A percentile compares a stretch with the other conserved stretches of the same genome.
These are phyloP conservation scores for Leptoclinus maculatus DNA, from an alignment of 2,797 vertebrate genomes.

Conservation along the genomic window DNA sequence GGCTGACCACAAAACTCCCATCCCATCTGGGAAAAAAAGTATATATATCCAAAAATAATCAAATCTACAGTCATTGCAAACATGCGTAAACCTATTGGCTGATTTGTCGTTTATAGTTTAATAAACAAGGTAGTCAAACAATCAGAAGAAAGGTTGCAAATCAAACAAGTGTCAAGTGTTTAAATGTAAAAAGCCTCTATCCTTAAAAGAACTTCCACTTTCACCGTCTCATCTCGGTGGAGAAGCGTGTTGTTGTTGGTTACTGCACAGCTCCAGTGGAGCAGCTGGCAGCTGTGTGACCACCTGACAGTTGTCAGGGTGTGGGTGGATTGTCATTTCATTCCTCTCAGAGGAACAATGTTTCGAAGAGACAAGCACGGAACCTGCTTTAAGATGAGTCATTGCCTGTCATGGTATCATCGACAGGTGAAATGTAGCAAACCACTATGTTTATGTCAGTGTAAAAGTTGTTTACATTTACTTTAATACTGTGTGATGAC, in stretches of 20 bases:
- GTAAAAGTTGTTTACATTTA: not conserved
- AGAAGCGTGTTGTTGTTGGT: not conserved
- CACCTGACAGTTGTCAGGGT: slow-evolving; percentile 7
- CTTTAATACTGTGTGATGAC: not conserved
- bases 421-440: not conserved
- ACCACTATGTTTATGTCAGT: not conserved
- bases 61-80: too few species aligned
- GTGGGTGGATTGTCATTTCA: slow-evolving; percentile 8
- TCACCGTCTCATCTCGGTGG: not conserved
- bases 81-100: too few species aligned
- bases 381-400: not conserved
- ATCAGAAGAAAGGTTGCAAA: not conserved
- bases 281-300: not conserved
- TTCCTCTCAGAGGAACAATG: not conserved
- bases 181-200: not conserved
- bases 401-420: not conserved
- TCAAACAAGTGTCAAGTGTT: not conserved
- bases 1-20: too few species aligned
- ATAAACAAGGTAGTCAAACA: not conserved
- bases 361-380: not conserved
- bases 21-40: too few species aligned
- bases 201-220: too few species aligned
- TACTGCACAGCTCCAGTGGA: not conserved
- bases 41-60: too few species aligned
- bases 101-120: not conserved